Conservation (phyloP, 2,113 vertebrate genomes). For the Serilophus lunatus region DNA sequence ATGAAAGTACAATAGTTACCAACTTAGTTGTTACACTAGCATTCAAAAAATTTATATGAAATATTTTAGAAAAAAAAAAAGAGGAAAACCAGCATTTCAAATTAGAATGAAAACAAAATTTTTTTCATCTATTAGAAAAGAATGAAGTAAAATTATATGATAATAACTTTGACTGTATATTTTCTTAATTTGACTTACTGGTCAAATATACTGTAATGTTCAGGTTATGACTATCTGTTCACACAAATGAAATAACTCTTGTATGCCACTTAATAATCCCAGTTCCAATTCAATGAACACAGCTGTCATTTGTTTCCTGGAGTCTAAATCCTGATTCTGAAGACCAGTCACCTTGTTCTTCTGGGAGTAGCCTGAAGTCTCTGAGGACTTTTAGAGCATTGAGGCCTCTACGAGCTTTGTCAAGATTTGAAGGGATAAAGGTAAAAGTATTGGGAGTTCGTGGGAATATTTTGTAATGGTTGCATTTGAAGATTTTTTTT, state of each 20-base stretch:
- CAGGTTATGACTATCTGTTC: neutral
- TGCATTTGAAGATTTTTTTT: neutral
- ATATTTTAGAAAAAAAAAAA: neutral
- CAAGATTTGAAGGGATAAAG: constrained; percentile 82
- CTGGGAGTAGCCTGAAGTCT: constrained; percentile 77
- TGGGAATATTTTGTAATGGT: neutral
- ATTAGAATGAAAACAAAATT: neutral
- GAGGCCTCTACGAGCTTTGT: constrained; percentile 91
- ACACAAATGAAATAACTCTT: neutral
- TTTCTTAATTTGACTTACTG: neutral
- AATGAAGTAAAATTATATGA: neutral
- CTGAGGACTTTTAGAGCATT: constrained; percentile 88
- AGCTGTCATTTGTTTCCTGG: constrained; percentile 58
- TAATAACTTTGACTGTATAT: neutral
- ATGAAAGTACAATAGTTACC: neutral
- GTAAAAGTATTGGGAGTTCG: neutral
- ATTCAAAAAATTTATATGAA: neutral
- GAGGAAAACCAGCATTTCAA: neutral
- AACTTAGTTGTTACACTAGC: neutral
- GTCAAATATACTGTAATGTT: neutral
- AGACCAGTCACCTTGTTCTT: neutral
- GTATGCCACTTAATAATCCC: neutral
- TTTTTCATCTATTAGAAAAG: neutral
- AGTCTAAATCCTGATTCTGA: neutral
- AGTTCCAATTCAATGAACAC: neutral